Conservation (phyloP, 2,797 vertebrate species). For the Emys orbicularis region DNA sequence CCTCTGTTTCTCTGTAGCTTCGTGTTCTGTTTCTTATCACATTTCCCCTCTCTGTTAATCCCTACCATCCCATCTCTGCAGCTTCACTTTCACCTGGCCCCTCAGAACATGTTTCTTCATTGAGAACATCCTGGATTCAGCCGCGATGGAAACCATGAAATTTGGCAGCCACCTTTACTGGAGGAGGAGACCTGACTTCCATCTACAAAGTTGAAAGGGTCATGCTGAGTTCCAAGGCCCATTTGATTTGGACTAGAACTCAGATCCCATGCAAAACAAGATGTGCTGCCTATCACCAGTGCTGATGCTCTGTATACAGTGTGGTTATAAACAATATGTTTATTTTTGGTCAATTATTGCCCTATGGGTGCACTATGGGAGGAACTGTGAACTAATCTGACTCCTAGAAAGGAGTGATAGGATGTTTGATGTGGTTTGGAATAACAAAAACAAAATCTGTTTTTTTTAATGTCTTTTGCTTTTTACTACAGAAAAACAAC, state of each 20-base stretch:
- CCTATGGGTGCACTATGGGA: too few species aligned
- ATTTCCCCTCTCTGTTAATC: not conserved
- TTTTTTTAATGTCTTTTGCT: too few species aligned
- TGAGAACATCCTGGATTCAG: not conserved
- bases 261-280: not conserved
- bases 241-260: not conserved
- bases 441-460: too few species aligned
- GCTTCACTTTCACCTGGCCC: rapidly evolving
- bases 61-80: not conserved
- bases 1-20: not conserved
- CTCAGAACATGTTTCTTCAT: not conserved
- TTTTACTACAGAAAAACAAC: too few species aligned
- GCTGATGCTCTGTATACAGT: not conserved
- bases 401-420: too few species aligned
- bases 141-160: not conserved
- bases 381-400: too few species aligned
- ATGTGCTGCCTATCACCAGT: rapidly evolving
- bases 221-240: not conserved
- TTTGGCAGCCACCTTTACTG: not conserved
- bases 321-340: not conserved
- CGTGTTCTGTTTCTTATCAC: not conserved
- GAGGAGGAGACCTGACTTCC: not conserved
- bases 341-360: not conserved
- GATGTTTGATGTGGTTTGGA: too few species aligned
- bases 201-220: not conserved